Percentiles rank a stretch among this genome's conserved stretches.
phyloP scores from a whole-genome alignment of 2,888 invertebrate species.

The Meteorus cinctellus region DNA sequence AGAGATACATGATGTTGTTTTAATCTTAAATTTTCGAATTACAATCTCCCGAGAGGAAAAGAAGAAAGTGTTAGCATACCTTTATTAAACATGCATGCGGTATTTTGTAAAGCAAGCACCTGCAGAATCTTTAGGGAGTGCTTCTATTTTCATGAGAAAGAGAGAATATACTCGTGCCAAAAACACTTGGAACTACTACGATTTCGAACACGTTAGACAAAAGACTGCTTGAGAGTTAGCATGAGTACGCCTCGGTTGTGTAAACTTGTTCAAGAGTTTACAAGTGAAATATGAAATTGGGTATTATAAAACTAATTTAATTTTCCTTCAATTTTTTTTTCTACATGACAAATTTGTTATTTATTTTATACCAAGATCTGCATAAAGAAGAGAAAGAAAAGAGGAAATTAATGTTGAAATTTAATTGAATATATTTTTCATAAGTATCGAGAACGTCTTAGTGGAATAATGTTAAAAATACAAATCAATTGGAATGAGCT shows the following conservation, averaged over 20 bases:
- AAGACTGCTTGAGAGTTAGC: not conserved
- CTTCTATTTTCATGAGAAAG: constrained; percentile 6
- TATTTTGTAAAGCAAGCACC: constrained; percentile 65
- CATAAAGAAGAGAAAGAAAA: too few relatives aligned
- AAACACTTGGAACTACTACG: not conserved
- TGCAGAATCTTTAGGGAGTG: constrained; percentile 51
- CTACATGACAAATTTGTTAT: too few relatives aligned
- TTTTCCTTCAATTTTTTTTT: too few relatives aligned
- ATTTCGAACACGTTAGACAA: not conserved
- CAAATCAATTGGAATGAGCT: too few relatives aligned
- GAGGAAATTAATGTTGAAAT: too few relatives aligned
- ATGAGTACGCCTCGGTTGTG: not conserved
- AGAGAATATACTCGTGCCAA: not conserved
- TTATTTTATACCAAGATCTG: too few relatives aligned
- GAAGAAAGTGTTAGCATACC: constrained; percentile 35
- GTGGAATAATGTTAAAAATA: too few relatives aligned
- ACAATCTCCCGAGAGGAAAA: constrained; percentile 19
- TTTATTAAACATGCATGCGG: constrained; percentile 61
- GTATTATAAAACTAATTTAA: not conserved
- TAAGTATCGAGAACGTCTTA: too few relatives aligned
- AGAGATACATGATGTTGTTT: constrained; percentile 9
- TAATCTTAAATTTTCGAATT: constrained; percentile 34
- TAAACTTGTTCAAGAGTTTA: not conserved
- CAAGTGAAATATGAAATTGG: not conserved
- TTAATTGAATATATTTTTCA: too few relatives aligned